Evolutionary conservation across 2,797 vertebrate species (phyloP), one percentile per base, ranked within the genome.

Genomic region (Myotis pilosus): DNA sequence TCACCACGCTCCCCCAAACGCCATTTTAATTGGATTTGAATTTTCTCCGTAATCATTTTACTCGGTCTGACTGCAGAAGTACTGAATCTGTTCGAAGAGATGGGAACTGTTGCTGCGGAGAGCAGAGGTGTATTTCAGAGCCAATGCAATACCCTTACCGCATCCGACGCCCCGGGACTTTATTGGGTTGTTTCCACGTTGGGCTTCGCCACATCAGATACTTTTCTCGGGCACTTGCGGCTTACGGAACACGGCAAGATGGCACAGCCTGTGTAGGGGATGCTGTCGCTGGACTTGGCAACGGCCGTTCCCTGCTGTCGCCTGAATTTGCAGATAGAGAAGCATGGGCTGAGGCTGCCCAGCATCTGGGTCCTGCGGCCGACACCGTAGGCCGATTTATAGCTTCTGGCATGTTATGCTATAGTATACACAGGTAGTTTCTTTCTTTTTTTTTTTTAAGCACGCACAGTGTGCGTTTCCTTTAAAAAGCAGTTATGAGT

Each of bases 391-490:
- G 55, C 64, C 47, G 19, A 19, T 69, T 55, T 68, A 9, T 64
- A 79, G 60, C 41, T 82, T 87, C 60, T 76, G 92, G 78, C 83
- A 49, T 72, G 69, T 41, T 75, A 47, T 38, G 13, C 60, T 91
- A 0, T 49, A 28, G 19, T 60, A 51, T 36, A 10, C 74, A 72
- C 33, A 79, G 60, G n/a, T 38, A 62, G 55, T 76, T 89, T 64
- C 68, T 22, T 57, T 94, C 95, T 85, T 47, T 47, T 47, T 47
- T 47, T 64, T 57, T 30, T 57, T 94, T 95, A 78, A 33, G 92
- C 23, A 88, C 83, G 62, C 49, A 69, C 13, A 69, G 57, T 47
- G 30, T 90, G 28, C 30, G 20, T 69, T 93, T 93, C 79, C 92
- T 94, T 82, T 25, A 68, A 85, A 92, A 92, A 74, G 33, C 62